A percentile compares a stretch with the other conserved stretches of the same genome.
Evolutionary conservation across 2,797 vertebrate species (phyloP).

Genomic region (Ctenosaura bakeri): DNA sequence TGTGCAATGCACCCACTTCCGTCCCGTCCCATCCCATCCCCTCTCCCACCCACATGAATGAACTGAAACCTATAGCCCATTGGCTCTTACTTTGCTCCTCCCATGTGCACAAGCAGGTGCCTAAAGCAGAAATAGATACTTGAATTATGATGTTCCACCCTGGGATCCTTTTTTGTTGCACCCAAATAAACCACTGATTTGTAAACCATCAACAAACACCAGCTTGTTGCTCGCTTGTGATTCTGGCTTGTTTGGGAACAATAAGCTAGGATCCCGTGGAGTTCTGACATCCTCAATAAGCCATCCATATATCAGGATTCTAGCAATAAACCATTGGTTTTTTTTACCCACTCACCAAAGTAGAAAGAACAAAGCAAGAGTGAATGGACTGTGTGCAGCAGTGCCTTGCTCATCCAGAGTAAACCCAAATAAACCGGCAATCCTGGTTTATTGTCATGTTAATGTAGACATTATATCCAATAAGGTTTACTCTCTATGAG

Average conservation of each 20-base stretch:
- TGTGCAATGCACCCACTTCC: no score
- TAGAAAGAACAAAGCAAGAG: not conserved
- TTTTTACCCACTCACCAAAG: not conserved
- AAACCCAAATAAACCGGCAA: not conserved
- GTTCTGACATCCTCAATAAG: not conserved
- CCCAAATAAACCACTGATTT: no score
- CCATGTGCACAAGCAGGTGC: no score
- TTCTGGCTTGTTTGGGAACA: not conserved
- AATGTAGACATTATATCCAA: not conserved
- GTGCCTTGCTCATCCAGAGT: not conserved
- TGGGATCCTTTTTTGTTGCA: not conserved
- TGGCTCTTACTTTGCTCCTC: not conserved
- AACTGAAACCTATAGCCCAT: not conserved
- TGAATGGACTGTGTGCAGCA: not conserved
- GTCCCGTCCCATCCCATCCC: no score
- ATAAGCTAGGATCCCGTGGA: no score
- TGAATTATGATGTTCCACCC: not conserved
- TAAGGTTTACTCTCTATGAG: not conserved
- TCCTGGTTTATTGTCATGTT: no score
- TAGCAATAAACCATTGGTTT: not conserved
- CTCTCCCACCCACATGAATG: no score
- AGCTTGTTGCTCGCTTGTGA: not conserved
- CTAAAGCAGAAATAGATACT: not conserved
- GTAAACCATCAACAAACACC: not conserved
- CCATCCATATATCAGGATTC: not conserved